Evolutionary conservation across 2,113 vertebrate genomes (phyloP).

Genomic region (Catagonus wagneri): DNA sequence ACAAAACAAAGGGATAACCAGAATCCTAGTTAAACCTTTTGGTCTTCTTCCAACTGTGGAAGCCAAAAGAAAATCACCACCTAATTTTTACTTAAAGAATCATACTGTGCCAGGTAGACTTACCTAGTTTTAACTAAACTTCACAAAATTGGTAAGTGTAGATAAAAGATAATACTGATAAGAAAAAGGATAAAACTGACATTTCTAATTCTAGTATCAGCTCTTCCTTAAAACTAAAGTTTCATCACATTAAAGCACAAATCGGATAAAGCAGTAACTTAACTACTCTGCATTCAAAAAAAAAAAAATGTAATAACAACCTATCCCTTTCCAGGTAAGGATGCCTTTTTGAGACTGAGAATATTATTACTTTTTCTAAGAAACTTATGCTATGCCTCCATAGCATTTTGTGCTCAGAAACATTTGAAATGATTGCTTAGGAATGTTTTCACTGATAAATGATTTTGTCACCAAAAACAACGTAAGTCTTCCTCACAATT

Average conservation of each 20-base stretch:
- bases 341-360: not conserved
- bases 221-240: not conserved
- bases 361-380: constrained; percentile 15
- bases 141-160: not conserved
- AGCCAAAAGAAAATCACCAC: not conserved
- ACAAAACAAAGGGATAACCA: not conserved
- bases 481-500: not conserved
- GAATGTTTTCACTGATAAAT: not conserved
- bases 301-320: not conserved
- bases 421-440: not conserved
- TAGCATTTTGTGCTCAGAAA: not conserved
- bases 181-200: not conserved
- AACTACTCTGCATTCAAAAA: not conserved
- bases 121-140: not conserved
- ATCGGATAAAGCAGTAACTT: not conserved
- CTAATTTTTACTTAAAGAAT: constrained; percentile 17
- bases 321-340: not conserved
- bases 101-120: not conserved
- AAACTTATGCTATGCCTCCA: not conserved
- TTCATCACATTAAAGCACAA: not conserved
- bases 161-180: not conserved
- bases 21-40: not conserved
- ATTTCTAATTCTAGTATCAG: not conserved
- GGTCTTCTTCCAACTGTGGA: not conserved
- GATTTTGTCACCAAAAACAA: constrained; percentile 14